phyloP scores from a whole-genome alignment of 2,113 vertebrate species.

The Erythrocercus mccallii region DNA sequence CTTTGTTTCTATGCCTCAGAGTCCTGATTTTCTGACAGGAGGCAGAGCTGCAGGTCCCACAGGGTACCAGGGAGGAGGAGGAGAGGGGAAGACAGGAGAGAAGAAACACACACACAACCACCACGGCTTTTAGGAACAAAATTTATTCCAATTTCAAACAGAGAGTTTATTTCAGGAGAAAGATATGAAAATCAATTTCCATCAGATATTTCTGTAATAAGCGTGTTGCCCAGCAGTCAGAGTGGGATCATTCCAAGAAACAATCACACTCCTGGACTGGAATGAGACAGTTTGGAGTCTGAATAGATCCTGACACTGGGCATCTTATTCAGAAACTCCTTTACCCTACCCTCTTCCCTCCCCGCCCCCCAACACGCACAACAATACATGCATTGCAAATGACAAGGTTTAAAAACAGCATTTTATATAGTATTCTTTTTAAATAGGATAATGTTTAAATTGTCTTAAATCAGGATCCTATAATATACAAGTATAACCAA shows the following conservation, averaged over 20 bases:
- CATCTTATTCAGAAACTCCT: constrained; percentile 57
- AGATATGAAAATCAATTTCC: constrained; percentile 82
- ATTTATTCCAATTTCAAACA: constrained; percentile 87
- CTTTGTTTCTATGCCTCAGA: not conserved
- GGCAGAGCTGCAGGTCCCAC: not conserved
- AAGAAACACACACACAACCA: not conserved
- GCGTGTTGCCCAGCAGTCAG: constrained; percentile 60
- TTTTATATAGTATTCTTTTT: constrained; percentile 72
- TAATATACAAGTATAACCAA: constrained; percentile 74
- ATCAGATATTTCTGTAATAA: constrained; percentile 66
- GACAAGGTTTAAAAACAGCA: constrained; percentile 79
- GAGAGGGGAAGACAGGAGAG: not conserved
- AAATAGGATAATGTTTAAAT: constrained; percentile 74
- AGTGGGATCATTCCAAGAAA: constrained; percentile 40
- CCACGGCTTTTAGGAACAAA: constrained; percentile 74
- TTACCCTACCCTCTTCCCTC: constrained; percentile 41
- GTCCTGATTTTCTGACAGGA: not conserved
- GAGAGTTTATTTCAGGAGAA: constrained; percentile 81
- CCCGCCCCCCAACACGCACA: constrained; percentile 49
- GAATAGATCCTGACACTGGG: constrained; percentile 50
- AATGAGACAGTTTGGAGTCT: constrained; percentile 57
- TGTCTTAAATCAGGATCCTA: constrained; percentile 69
- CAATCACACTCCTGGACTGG: constrained; percentile 34
- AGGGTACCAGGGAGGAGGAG: not conserved
- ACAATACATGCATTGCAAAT: constrained; percentile 76